These are phyloP conservation scores for Intellagama lesueurii DNA, from an alignment of 2,797 vertebrate genomes.

Conservation along the genomic window DNA sequence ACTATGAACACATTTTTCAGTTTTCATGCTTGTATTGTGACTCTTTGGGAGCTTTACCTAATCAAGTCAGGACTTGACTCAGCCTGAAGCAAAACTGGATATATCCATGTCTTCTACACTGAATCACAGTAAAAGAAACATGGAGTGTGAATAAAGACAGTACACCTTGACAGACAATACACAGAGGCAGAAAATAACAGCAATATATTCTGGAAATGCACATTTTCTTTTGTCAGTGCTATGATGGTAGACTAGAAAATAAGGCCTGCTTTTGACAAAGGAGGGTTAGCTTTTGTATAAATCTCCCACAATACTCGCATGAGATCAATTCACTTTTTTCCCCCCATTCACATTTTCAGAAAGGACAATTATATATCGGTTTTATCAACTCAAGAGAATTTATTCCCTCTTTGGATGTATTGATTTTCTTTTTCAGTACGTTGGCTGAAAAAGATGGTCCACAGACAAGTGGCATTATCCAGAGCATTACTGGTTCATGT, in stretches of 20 bases:
- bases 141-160: background rate
- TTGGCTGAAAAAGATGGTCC: background rate
- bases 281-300: background rate
- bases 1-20: background rate
- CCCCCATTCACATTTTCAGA: background rate
- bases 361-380: too few relatives aligned
- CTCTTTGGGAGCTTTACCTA: background rate
- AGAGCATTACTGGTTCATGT: constrained; percentile 28
- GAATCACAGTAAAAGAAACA: background rate
- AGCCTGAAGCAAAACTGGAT: background rate
- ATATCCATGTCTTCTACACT: background rate
- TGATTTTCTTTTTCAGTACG: background rate
- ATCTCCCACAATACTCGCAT: background rate
- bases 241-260: background rate
- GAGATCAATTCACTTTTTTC: background rate
- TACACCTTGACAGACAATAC: background rate
- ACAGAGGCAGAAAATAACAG: background rate
- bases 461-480: background rate
- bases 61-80: background rate
- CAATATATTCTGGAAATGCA: background rate
- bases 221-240: background rate
- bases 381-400: background rate
- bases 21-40: background rate
- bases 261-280: background rate
- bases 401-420: background rate